Evolutionary conservation across 2,797 vertebrate genomes (phyloP), one percentile per base, ranked within the genome.

Genomic region (Moxostoma hubbsi): DNA sequence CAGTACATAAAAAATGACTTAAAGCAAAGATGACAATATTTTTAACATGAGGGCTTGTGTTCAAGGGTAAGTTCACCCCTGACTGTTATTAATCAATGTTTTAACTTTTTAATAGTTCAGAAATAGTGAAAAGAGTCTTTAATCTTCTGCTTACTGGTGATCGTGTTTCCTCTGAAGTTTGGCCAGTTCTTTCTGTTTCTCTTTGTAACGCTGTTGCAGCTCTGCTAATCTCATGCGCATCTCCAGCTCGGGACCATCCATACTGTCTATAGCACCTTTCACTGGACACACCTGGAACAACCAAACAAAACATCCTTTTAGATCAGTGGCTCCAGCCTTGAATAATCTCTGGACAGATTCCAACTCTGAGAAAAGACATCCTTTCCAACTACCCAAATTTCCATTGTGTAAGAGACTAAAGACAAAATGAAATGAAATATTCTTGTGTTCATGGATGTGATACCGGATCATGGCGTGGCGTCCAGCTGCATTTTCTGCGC

Each of bases 81-180:
- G 1, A 24, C 24, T 24, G 24, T 24, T 24, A 24, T 24, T 24
- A 24, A 24, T 24, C 24, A 2, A 24, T 24, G 24, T 24, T 24
- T 24, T 24, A 24, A 24, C 24, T 24, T 24, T 24, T 24, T 24
- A 24, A 24, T 24, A 24, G 24, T 24, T 13, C 12, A 54, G 4
- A 54, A 54, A 13, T 57, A 6, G 13, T 57, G 2, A 57, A 15
- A 7, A 57, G 6, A 7, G 9, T 59, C 57, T 7, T 9, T 45
- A 69, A 9, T 43, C 71, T 69, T 75, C 24, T 15, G 85, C 95
- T 62, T 92, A 98, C 97, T 98, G 95, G 2, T 96, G 95, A 86
- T 98, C 97, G 0, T 96, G 96, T 77, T 96, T 95, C 85, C 96
- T 93, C 87, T 98, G 97, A 84, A 99, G 94, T 83, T 97, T 97